phyloP scores from a whole-genome alignment of 2,113 vertebrate genomes.

The Forbesichthys agassizii region DNA sequence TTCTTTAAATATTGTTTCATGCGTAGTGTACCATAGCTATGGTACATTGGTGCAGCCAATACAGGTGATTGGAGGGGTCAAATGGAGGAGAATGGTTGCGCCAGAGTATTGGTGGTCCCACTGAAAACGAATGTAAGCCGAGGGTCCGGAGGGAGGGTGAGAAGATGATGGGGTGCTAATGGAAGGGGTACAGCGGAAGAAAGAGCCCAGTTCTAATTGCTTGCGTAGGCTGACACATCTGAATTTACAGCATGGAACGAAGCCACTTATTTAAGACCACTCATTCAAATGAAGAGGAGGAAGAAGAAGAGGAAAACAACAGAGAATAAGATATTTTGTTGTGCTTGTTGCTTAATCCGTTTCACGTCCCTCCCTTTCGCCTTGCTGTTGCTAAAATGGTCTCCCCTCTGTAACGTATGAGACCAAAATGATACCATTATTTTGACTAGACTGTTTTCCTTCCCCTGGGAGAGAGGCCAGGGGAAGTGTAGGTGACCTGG shows the following conservation, averaged over 20 bases:
- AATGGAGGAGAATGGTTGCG: too few relatives aligned
- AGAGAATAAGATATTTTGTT: conserved; percentile 61
- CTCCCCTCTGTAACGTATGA: conserved; percentile 62
- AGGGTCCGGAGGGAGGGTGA: conserved; percentile 24
- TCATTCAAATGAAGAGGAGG: conserved; percentile 55
- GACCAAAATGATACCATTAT: conserved; percentile 82
- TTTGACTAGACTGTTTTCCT: conserved; percentile 83
- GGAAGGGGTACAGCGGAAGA: conserved; percentile 42
- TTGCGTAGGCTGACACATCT: conserved; percentile 73
- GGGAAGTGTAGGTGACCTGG: conserved; percentile 79
- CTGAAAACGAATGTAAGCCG: conserved; percentile 37
- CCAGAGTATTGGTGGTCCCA: too few relatives aligned
- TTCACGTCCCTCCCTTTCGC: conserved; percentile 57
- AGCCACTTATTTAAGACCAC: conserved; percentile 59
- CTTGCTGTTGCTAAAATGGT: conserved; percentile 76
- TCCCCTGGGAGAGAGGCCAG: conserved; percentile 65
- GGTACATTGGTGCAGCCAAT: too few relatives aligned
- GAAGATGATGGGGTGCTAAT: conserved; percentile 35
- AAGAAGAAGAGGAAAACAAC: conserved; percentile 19
- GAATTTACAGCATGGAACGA: conserved; percentile 65
- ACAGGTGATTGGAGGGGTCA: too few relatives aligned
- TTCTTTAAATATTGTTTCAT: too few relatives aligned
- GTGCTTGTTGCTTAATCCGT: conserved; percentile 63
- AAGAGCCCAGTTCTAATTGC: conserved; percentile 67
- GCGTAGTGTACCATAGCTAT: too few relatives aligned